phyloP scores from a whole-genome alignment of 2,797 vertebrate genomes.

The Phoxinus dragarum region DNA sequence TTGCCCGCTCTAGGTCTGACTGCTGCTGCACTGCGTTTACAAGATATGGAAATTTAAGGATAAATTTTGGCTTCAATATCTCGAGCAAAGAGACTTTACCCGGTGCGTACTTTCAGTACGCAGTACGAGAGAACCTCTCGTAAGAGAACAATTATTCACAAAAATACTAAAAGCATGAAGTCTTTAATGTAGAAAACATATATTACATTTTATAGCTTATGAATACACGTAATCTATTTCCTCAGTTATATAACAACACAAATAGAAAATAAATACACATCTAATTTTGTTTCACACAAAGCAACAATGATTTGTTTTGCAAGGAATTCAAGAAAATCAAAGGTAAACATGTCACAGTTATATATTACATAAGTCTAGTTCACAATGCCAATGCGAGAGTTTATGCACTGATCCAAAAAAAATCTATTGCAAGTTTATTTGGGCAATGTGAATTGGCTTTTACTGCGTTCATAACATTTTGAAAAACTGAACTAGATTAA shows the following conservation, averaged over 20 bases:
- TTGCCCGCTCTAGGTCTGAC: too few relatives aligned
- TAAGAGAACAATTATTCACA: too few relatives aligned
- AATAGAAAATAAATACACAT: conserved; percentile 1
- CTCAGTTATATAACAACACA: neutral
- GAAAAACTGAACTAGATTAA: neutral
- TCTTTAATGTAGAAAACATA: conserved; percentile 38
- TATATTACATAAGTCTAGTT: neutral
- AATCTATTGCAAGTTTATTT: neutral
- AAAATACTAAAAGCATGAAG: neutral
- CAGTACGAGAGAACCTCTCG: too few relatives aligned
- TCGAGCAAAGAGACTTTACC: too few relatives aligned
- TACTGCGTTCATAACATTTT: conserved; percentile 13
- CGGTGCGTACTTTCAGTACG: too few relatives aligned
- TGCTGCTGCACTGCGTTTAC: too few relatives aligned
- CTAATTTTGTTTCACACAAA: conserved; percentile 1
- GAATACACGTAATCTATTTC: neutral
- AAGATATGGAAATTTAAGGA: too few relatives aligned
- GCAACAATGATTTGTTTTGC: neutral
- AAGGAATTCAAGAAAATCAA: neutral
- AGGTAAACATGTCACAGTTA: neutral
- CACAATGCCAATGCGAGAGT: neutral
- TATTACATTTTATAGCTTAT: neutral
- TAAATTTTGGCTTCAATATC: too few relatives aligned
- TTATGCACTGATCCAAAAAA: too few relatives aligned
- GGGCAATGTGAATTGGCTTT: neutral